Conservation (phyloP, 1,140 invertebrate species). For the Phthorimaea operculella region DNA sequence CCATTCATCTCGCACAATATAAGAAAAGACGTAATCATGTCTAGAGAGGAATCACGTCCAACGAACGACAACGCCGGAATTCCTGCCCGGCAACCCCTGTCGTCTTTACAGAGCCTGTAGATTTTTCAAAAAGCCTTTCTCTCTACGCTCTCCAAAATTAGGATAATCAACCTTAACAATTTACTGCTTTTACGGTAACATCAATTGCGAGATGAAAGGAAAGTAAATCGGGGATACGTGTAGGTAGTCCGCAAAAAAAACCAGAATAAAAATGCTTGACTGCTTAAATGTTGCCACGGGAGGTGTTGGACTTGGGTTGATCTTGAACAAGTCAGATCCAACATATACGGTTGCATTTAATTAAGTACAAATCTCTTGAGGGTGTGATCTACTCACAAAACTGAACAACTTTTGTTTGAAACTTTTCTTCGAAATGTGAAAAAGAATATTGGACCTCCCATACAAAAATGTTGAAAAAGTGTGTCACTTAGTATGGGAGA, state of each 20-base stretch:
- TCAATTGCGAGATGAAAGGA: neutral
- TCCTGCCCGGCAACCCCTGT: slow-evolving; percentile 38
- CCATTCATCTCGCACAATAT: slow-evolving; percentile 48
- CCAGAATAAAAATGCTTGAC: no score
- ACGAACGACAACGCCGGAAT: slow-evolving; percentile 53
- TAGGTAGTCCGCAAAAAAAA: neutral
- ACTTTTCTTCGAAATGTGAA: no score
- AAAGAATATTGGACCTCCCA: no score
- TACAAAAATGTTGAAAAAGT: no score
- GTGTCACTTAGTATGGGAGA: no score
- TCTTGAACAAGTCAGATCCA: no score
- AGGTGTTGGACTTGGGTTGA: no score
- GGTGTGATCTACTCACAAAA: no score
- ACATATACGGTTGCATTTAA: no score
- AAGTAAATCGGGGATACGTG: neutral
- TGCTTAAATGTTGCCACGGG: no score
- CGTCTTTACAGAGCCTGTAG: slow-evolving; percentile 39
- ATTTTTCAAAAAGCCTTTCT: slow-evolving; percentile 45
- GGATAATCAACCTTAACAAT: slow-evolving; percentile 21
- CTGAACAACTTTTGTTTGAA: no score
- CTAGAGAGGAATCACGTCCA: slow-evolving; percentile 52
- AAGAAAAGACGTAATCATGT: slow-evolving; percentile 56
- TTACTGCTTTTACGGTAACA: slow-evolving; percentile 11
- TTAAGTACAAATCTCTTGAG: no score
- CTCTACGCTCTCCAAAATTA: slow-evolving; percentile 25